Conservation (phyloP, 2,113 vertebrate species). For the Mystacornis crossleyi region DNA sequence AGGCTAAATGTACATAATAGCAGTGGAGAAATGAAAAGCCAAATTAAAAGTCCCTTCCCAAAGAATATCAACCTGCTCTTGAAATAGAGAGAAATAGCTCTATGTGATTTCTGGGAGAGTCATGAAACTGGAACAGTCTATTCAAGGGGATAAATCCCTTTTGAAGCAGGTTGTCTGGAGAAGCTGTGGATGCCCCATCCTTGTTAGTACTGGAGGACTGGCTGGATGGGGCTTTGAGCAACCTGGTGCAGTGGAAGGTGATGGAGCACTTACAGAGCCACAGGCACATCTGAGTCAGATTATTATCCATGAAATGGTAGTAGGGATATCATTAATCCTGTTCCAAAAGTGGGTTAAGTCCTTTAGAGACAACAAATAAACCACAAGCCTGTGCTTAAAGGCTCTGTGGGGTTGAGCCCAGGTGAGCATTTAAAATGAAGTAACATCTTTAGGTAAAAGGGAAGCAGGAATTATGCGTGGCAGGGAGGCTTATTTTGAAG, state of each 20-base stretch:
- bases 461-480: neutral
- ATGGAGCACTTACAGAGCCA: neutral
- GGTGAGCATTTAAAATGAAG: neutral
- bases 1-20: neutral
- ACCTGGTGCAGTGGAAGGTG: neutral
- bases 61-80: neutral
- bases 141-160: neutral
- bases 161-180: too few relatives aligned
- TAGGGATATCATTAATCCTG: neutral
- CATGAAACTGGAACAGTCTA: neutral
- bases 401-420: neutral
- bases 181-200: neutral
- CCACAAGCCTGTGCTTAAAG: neutral
- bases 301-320: neutral
- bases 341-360: neutral
- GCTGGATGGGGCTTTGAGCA: neutral
- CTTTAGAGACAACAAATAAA: neutral
- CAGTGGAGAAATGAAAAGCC: neutral
- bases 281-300: neutral
- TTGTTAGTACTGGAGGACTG: neutral
- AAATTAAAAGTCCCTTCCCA: neutral
- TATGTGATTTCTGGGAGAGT: fast-evolving
- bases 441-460: neutral
- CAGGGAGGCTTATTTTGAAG: neutral
- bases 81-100: neutral